Percentiles rank a stretch among this genome's conserved stretches.
phyloP scores from a whole-genome alignment of 2,113 vertebrate genomes.

The Prunella fulvescens region DNA sequence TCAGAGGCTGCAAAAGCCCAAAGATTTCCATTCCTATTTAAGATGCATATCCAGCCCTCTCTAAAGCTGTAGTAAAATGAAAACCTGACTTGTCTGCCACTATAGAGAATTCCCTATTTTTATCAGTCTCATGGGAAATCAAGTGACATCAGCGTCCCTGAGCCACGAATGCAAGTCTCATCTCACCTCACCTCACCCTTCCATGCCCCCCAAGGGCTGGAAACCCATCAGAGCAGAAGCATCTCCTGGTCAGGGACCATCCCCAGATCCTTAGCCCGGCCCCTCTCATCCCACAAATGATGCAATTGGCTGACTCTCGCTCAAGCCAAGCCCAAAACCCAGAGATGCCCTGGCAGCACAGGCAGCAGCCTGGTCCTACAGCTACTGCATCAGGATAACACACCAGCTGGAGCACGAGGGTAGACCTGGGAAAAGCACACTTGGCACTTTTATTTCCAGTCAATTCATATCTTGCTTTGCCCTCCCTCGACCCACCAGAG shows the following conservation, averaged over 20 bases:
- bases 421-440: not conserved
- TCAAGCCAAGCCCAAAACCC: not conserved
- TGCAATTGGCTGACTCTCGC: not conserved
- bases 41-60: not conserved
- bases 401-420: not conserved
- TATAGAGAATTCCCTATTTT: not conserved
- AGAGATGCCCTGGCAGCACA: fast-evolving
- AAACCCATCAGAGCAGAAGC: fast-evolving
- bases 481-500: not conserved
- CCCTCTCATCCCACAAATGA: not conserved
- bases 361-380: not conserved
- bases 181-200: not conserved
- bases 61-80: not conserved
- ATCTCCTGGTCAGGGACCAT: not conserved
- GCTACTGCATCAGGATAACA: not conserved
- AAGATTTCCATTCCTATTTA: not conserved
- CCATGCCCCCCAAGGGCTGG: not conserved
- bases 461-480: not conserved
- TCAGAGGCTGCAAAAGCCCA: not conserved
- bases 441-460: not conserved
- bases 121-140: not conserved
- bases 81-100: not conserved
- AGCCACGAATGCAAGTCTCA: not conserved
- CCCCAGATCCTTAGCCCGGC: not conserved
- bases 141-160: not conserved